Evolutionary conservation across 2,888 invertebrate species (phyloP), one percentile per base, ranked within the genome.

Genomic region (Hirtodrosophila histrioides): DNA sequence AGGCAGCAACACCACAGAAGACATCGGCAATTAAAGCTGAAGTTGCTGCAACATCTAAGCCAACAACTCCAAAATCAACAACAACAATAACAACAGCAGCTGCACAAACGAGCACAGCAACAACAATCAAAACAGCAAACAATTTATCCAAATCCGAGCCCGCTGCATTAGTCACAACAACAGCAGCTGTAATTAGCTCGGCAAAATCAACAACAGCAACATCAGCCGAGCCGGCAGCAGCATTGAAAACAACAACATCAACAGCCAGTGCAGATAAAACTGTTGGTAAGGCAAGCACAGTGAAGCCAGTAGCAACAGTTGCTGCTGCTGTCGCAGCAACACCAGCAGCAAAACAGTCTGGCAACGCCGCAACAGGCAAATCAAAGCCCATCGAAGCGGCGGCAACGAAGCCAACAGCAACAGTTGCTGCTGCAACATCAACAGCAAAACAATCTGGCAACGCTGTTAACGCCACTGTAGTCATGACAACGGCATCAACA

Each of bases 391-490:
- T 41, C 37, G 60, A 58, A 58, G 27, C 49, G 7, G 37, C 63
- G 39, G 4, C 37, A 44, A 35, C 17, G 17, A 17, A 17, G 17
- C 17, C 17, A 1, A 17, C 60, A 5, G 37, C 29, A 43, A 7
- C 12, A 35, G 17, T 17, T 17, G 17, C 17, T 17, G 17, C 17
- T 17, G 17, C 40, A 5, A 70, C 62, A 31, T 12, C 70, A 55
- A 12, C 65, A 69, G 43, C 76, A 46, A 44, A 54, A 41, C 54
- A 49, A 35, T 74, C 72, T 72, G 72, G 72, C 72, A 72, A 64
- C 72, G 62, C 67, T 37, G 43, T 9, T 27, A 49, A 55, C 43
- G 43, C 37, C 40, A 53, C 27, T 27, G 27, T 27, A 41, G 27
- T 27, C 27, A 27, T 27, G 10, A 27, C 27, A 50, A 12, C 35